These are phyloP conservation scores for Agapornis canus DNA, from an alignment of 2,797 vertebrate genomes.

Conservation along the genomic window DNA sequence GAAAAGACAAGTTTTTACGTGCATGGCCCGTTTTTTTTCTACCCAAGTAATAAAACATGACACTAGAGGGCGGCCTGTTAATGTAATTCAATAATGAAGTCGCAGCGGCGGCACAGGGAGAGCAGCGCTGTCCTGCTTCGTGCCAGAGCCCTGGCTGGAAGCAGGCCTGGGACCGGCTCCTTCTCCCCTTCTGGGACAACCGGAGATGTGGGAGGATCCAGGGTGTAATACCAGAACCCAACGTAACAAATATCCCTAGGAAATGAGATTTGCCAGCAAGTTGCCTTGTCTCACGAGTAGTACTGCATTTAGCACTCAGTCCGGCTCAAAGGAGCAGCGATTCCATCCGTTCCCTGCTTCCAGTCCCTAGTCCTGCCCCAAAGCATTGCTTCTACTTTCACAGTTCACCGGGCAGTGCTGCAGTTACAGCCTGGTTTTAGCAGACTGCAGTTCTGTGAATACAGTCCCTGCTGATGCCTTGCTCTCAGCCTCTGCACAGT, in stretches of 20 bases:
- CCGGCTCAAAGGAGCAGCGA: accelerated
- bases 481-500: not conserved
- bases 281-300: accelerated
- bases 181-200: not conserved
- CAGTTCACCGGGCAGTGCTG: not conserved
- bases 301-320: not conserved
- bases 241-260: not conserved
- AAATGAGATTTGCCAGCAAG: not conserved
- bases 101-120: not conserved
- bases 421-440: not conserved
- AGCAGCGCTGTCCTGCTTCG: not conserved
- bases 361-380: not conserved
- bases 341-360: not conserved
- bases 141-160: not conserved
- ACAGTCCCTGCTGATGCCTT: not conserved
- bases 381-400: not conserved
- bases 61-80: conserved; percentile 82
- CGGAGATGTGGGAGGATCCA: not conserved
- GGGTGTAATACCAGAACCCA: not conserved
- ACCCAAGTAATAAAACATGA: conserved; percentile 65
- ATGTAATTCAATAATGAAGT: conserved; percentile 68
- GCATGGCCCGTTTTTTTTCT: not conserved
- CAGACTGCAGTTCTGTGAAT: not conserved
- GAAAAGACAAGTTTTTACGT: not conserved
- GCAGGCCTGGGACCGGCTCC: not conserved